Evolutionary conservation across 2,113 vertebrate genomes (phyloP), one percentile per base, ranked within the genome.

Genomic region (Neolamprologus brichardi): DNA sequence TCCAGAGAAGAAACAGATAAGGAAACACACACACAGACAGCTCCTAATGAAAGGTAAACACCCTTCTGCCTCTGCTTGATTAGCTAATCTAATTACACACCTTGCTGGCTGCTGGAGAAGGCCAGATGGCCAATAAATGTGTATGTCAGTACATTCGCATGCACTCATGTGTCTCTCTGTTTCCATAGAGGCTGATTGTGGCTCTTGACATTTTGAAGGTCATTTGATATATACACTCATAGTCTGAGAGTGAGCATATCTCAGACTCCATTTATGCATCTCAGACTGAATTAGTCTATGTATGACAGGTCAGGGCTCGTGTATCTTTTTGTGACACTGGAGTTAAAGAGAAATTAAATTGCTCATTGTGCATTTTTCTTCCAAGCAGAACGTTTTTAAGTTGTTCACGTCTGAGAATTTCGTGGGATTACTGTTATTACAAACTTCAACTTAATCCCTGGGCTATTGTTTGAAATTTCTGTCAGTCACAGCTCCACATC

Each of bases 11-110:
- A 89, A 77, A 87, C 39, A 3, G 32, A 89, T 58, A 87, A 52
- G 67, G 78, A 85, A 25, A 51, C 44, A 30, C 72, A 49, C 67
- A 78, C 49, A 79, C 52, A 92, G 81, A 89, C 86, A 93, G 89
- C 89, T 87, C 82, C 92, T 96, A 95, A 96, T 96, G 94, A 96
- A 95, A 95, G 92, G 91, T 92, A 96, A 96, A 96, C 95, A 96
- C 64, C 84, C 84, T 90, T 92, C 89, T 91, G 84, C 91, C 85
- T 87, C 79, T 84, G 91, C 92, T 87, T 95, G 94, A 94, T 95
- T 95, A 93, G 90, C 88, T 95, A 92, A 95, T 93, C 89, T 92
- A 93, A 96, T 96, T 91, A 92, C 94, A 93, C 90, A 88, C 81
- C 85, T 88, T 84, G 32, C 85, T 54, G 58, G 83, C 90, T 32